A percentile compares a stretch with the other conserved stretches of the same genome.
Conservation (phyloP, 2,113 vertebrate genomes). For the Nycticorax nycticorax region DNA sequence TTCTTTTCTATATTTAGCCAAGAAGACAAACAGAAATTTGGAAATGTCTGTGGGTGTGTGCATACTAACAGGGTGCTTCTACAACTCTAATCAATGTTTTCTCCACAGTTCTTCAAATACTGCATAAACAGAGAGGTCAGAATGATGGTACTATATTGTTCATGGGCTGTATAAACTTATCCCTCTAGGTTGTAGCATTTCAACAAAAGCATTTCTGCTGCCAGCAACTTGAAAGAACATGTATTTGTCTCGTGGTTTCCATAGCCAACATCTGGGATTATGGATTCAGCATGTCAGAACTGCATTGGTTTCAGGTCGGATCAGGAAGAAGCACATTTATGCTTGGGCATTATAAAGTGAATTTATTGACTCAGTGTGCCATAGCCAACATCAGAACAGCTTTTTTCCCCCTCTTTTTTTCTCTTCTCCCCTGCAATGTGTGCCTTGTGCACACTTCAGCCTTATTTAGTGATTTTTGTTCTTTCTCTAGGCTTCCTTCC, state of each 20-base stretch:
- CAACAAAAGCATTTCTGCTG: background rate
- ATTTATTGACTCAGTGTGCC: background rate
- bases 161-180: background rate
- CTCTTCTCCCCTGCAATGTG: background rate
- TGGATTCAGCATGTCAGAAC: background rate
- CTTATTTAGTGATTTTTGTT: background rate
- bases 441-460: background rate
- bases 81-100: background rate
- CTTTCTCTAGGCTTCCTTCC: background rate
- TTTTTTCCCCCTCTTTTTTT: accelerated
- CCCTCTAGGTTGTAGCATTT: background rate
- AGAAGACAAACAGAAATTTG: background rate
- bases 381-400: background rate
- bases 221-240: background rate
- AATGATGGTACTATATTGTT: accelerated
- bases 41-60: background rate
- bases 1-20: background rate
- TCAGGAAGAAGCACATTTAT: background rate
- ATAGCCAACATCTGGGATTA: background rate
- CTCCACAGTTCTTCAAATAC: background rate
- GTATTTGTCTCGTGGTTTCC: background rate
- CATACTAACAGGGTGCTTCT: background rate
- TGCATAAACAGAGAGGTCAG: background rate
- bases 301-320: background rate
- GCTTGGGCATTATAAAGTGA: background rate